Percentiles rank a stretch among this genome's conserved stretches.
Evolutionary conservation across 2,113 vertebrate species (phyloP).

Genomic region (Circaetus gallicus): DNA sequence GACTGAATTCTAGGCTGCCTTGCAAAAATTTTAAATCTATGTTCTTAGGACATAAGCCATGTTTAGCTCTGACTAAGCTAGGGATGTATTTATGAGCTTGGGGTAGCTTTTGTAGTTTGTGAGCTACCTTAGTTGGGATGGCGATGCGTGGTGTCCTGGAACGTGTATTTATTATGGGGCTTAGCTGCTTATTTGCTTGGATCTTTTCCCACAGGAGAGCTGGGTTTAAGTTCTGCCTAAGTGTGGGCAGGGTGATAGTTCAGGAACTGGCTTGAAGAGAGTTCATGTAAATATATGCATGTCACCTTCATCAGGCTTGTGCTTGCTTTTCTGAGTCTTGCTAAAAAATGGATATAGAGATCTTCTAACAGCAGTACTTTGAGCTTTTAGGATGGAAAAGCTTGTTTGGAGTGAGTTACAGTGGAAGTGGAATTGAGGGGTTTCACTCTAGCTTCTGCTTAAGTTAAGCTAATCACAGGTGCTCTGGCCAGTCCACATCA

Average conservation of each 20-base stretch:
- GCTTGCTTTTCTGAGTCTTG: background rate
- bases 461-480: background rate
- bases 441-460: background rate
- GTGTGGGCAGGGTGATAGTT: background rate
- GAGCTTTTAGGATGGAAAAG: background rate
- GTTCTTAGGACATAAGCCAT: background rate
- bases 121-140: background rate
- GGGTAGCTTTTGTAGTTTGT: background rate
- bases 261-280: background rate
- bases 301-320: background rate
- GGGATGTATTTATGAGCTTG: background rate
- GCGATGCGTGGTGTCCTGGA: background rate
- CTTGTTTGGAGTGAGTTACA: background rate
- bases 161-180: background rate
- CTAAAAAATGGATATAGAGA: background rate
- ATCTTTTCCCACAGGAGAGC: background rate
- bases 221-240: background rate
- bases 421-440: background rate
- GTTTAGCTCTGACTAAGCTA: background rate
- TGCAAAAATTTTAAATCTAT: background rate
- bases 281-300: background rate
- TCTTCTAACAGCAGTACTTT: background rate
- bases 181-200: background rate
- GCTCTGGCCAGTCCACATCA: background rate
- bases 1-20: background rate